phyloP scores from a whole-genome alignment of 2,797 vertebrate species.

The Lagocephalus sceleratus region DNA sequence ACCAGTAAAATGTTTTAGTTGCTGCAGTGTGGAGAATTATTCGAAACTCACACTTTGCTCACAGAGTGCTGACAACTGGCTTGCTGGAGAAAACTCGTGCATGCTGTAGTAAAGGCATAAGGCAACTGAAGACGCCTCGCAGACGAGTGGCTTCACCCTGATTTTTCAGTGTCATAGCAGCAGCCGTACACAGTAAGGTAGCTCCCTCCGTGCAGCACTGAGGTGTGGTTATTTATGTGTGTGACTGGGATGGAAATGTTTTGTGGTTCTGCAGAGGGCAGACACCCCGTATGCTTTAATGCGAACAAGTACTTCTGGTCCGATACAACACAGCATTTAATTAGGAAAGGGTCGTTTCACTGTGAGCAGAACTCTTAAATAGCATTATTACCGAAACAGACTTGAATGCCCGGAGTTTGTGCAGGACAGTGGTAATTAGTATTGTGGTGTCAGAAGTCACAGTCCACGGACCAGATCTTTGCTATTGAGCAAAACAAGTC shows the following conservation, averaged over 20 bases:
- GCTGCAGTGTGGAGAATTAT: background rate
- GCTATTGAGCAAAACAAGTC: slow-evolving; percentile 15
- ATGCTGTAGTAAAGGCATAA: slow-evolving; percentile 1
- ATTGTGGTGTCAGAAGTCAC: slow-evolving; percentile 44
- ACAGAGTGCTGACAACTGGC: slow-evolving; percentile 7
- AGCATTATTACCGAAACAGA: slow-evolving; percentile 47
- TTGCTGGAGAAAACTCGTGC: slow-evolving; percentile 10
- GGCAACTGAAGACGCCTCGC: background rate
- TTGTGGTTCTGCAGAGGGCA: slow-evolving; percentile 16
- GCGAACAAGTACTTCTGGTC: slow-evolving; percentile 60
- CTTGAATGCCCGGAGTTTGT: slow-evolving; percentile 35
- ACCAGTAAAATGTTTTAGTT: slow-evolving; percentile 26
- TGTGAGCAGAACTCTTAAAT: slow-evolving; percentile 46
- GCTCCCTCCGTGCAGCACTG: slow-evolving; percentile 1
- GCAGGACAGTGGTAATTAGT: slow-evolving; percentile 48
- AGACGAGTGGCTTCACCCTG: background rate
- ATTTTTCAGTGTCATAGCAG: no score
- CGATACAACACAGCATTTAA: slow-evolving; percentile 56
- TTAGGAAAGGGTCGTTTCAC: slow-evolving; percentile 56
- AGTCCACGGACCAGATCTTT: slow-evolving; percentile 14
- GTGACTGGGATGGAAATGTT: slow-evolving; percentile 21
- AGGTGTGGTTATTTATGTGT: slow-evolving; percentile 14
- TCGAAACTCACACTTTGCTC: slow-evolving; percentile 10
- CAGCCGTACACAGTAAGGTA: background rate
- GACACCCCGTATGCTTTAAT: slow-evolving; percentile 49